Evolutionary conservation across 2,888 invertebrate species (phyloP).

Genomic region (Hemicrepidius hirtus): DNA sequence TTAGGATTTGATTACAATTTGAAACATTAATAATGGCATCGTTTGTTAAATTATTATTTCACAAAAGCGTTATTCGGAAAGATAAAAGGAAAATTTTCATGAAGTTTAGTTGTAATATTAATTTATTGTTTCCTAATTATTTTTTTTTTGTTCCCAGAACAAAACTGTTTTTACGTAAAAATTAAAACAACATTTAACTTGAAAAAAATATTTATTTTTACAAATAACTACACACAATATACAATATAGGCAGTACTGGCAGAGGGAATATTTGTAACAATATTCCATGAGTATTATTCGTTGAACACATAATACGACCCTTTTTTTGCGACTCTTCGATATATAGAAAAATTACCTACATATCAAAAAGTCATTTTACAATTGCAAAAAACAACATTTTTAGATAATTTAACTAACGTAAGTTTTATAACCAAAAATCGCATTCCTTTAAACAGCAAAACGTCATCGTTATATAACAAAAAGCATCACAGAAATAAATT

Average conservation of each 20-base stretch:
- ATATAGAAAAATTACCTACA: background rate
- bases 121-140: no score
- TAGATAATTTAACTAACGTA: background rate
- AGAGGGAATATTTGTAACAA: background rate
- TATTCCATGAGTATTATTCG: conserved; percentile 3
- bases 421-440: conserved; percentile 9
- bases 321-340: background rate
- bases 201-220: conserved; percentile 9
- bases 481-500: background rate
- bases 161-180: no score
- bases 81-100: no score
- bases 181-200: background rate
- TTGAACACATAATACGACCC: background rate
- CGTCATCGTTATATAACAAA: conserved; percentile 7
- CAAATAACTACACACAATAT: conserved; percentile 5
- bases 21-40: no score
- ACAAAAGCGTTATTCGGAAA: no score
- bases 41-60: no score
- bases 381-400: conserved; percentile 15
- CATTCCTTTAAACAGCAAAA: background rate
- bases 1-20: no score
- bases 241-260: conserved; percentile 25
- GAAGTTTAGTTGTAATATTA: no score
- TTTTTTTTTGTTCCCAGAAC: no score
- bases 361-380: background rate